These are phyloP conservation scores for Epistrophe eligans DNA, from an alignment of 2,888 invertebrate species.

Conservation along the genomic window DNA sequence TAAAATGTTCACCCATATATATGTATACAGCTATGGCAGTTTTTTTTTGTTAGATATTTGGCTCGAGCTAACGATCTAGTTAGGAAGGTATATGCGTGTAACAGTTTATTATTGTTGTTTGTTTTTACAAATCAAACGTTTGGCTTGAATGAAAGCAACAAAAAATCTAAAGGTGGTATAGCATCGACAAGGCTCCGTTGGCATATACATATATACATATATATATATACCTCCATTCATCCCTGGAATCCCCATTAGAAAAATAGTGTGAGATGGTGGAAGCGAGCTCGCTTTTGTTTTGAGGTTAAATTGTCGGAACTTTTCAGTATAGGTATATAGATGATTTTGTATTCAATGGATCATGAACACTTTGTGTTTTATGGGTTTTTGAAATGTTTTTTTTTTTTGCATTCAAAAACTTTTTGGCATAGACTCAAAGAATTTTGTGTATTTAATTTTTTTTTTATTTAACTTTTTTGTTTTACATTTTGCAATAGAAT, in stretches of 20 bases:
- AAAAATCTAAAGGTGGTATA: constrained; percentile 11
- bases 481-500: constrained; percentile 2
- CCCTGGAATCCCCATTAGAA: background rate
- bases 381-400: constrained; percentile 60
- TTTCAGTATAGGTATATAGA: constrained; percentile 43
- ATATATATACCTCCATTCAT: background rate
- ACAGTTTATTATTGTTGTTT: constrained; percentile 50
- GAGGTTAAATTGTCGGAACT: constrained; percentile 73
- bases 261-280: background rate
- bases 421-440: constrained; percentile 42
- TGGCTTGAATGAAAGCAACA: constrained; percentile 11
- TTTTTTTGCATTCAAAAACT: constrained; percentile 51
- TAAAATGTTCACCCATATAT: constrained; percentile 1
- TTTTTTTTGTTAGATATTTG: background rate
- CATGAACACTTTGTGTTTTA: constrained; percentile 72
- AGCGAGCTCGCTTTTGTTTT: constrained; percentile 60
- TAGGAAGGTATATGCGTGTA: constrained; percentile 26
- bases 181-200: constrained; percentile 10
- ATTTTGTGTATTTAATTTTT: background rate
- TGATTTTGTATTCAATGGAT: constrained; percentile 71
- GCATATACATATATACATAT: background rate
- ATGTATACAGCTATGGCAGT: no score
- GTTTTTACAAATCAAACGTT: constrained; percentile 48
- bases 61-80: constrained; percentile 33
- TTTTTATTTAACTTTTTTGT: background rate